Evolutionary conservation across 2,113 vertebrate species (phyloP).

Genomic region (Mustela lutreola): DNA sequence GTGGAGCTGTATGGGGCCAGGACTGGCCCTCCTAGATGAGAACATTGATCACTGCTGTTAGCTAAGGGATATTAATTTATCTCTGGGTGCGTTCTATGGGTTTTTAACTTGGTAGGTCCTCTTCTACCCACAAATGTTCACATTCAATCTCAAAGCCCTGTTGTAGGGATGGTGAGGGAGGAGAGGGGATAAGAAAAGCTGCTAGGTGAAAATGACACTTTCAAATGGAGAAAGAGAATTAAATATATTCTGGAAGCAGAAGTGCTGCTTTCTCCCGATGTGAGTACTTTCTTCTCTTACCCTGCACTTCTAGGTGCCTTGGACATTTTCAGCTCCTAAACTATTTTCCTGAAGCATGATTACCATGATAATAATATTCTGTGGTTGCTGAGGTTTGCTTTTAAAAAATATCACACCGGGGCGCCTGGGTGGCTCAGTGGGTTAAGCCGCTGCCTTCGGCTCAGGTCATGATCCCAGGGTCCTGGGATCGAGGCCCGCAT

Average conservation of each 20-base stretch:
- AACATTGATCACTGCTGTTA: background rate
- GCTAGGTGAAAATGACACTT: background rate
- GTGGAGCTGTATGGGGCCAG: background rate
- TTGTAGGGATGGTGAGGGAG: background rate
- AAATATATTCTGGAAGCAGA: background rate
- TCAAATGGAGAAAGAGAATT: background rate
- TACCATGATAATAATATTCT: background rate
- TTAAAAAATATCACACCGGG: background rate
- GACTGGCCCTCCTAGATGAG: rapidly evolving
- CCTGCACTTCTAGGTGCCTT: background rate
- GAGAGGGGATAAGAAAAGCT: background rate
- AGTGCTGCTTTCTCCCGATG: background rate
- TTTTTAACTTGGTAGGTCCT: background rate
- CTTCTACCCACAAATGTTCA: background rate
- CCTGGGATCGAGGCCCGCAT: too few relatives aligned
- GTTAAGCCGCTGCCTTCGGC: too few relatives aligned
- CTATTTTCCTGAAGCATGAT: background rate
- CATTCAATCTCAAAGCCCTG: background rate
- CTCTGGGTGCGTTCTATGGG: background rate
- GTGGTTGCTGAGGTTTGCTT: background rate
- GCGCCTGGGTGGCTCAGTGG: too few relatives aligned
- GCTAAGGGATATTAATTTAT: background rate
- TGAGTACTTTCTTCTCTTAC: background rate
- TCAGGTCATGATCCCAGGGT: too few relatives aligned
- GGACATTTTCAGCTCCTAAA: background rate